phyloP scores from a whole-genome alignment of 2,888 invertebrate species.

The Odiellus spinosus region DNA sequence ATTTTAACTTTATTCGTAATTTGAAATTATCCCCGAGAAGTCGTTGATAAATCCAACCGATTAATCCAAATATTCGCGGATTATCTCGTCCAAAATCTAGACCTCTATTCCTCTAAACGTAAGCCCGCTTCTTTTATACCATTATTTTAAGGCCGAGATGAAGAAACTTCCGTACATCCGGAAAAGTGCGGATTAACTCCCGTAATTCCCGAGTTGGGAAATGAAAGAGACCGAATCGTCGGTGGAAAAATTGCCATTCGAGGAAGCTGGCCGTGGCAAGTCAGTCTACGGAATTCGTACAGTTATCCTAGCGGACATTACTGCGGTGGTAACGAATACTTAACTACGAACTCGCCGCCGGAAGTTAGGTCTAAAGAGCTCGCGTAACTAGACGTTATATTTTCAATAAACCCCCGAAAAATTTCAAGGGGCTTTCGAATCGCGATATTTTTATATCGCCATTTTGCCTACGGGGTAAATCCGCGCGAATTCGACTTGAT shows the following conservation, averaged over 20 bases:
- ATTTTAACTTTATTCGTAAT: too few species aligned
- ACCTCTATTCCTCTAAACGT: neutral
- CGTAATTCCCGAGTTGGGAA: neutral
- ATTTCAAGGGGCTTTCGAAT: too few species aligned
- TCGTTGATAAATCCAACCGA: neutral
- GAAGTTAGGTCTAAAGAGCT: too few species aligned
- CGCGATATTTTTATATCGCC: too few species aligned
- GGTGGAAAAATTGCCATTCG: neutral
- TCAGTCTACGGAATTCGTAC: neutral
- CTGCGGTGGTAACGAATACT: neutral
- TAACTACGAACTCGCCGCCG: too few species aligned
- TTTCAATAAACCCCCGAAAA: too few species aligned
- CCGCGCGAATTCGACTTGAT: too few species aligned
- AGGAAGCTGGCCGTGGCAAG: slow-evolving; percentile 1
- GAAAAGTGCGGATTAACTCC: neutral
- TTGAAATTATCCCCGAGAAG: too few species aligned
- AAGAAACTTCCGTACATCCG: neutral
- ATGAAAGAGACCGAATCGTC: neutral
- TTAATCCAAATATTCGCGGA: neutral
- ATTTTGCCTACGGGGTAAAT: too few species aligned
- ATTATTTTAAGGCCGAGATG: neutral
- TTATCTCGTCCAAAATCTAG: neutral
- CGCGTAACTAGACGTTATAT: too few species aligned
- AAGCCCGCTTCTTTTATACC: too few species aligned
- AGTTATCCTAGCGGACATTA: neutral